Percentiles rank a stretch among this genome's conserved stretches.
These are phyloP conservation scores for Danio aesculapii DNA, from an alignment of 2,797 vertebrate species.

Conservation along the genomic window DNA sequence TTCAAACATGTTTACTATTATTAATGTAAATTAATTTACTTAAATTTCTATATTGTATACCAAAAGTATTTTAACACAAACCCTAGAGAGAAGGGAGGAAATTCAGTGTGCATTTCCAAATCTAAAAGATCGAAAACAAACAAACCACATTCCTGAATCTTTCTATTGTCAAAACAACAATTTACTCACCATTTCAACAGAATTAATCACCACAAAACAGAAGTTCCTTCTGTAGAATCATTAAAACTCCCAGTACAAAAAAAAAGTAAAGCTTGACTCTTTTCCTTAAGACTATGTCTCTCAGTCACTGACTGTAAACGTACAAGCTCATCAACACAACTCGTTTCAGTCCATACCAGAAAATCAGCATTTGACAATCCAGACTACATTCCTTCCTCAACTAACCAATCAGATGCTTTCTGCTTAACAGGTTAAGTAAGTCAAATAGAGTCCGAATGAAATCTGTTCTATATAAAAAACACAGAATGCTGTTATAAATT, in stretches of 20 bases:
- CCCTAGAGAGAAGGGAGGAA: neutral
- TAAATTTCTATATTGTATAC: neutral
- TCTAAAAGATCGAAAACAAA: neutral
- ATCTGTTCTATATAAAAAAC: slow-evolving; percentile 39
- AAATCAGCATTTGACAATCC: slow-evolving; percentile 51
- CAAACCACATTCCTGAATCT: neutral
- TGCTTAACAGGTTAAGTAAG: slow-evolving; percentile 71
- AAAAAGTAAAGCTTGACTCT: neutral
- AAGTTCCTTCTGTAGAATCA: slow-evolving; percentile 15
- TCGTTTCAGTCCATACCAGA: slow-evolving; percentile 74
- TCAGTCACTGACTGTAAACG: slow-evolving; percentile 55
- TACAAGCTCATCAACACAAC: slow-evolving; percentile 67
- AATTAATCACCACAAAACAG: slow-evolving; percentile 28
- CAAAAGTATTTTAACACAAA: neutral
- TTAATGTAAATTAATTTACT: neutral
- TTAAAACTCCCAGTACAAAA: slow-evolving; percentile 19
- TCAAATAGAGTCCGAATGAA: slow-evolving; percentile 42
- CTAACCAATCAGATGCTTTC: slow-evolving; percentile 56
- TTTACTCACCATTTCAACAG: slow-evolving; percentile 59
- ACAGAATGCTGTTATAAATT: slow-evolving; percentile 20
- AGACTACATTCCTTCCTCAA: slow-evolving; percentile 61
- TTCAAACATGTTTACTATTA: neutral
- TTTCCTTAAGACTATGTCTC: slow-evolving; percentile 40
- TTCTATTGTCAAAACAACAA: neutral
- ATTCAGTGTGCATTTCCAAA: neutral